These are phyloP conservation scores for Baronia brevicornis DNA, from an alignment of 2,888 invertebrate species.

Conservation along the genomic window DNA sequence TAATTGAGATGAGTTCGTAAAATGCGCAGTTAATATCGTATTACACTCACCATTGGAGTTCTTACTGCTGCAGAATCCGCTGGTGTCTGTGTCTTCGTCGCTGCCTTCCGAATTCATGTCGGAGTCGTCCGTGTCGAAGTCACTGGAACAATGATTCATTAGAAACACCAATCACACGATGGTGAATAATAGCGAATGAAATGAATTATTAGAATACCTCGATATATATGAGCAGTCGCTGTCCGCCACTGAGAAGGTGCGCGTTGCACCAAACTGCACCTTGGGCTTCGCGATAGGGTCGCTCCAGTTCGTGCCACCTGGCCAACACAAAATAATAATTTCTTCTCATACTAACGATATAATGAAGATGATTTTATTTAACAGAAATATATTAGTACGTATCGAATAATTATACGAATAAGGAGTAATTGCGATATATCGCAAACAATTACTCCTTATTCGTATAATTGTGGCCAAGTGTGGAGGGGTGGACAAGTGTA, in stretches of 20 bases:
- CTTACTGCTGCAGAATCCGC: slow-evolving; percentile 48
- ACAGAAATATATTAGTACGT: too few species aligned
- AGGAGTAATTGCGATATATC: too few species aligned
- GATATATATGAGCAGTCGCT: slow-evolving; percentile 66
- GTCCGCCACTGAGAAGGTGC: slow-evolving; percentile 57
- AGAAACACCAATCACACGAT: not conserved
- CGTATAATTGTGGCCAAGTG: too few species aligned
- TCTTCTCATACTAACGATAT: too few species aligned
- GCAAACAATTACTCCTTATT: too few species aligned
- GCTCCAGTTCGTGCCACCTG: slow-evolving; percentile 64
- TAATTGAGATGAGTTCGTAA: not conserved
- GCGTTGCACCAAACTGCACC: slow-evolving; percentile 30
- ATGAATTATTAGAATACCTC: too few species aligned
- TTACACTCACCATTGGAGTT: slow-evolving; percentile 38
- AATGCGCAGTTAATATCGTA: not conserved
- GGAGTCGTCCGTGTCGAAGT: slow-evolving; percentile 72
- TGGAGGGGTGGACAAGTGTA: too few species aligned
- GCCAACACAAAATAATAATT: not conserved
- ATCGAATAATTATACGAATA: too few species aligned
- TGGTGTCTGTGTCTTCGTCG: slow-evolving; percentile 52
- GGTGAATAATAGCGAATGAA: too few species aligned
- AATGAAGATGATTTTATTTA: too few species aligned
- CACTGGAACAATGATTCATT: slow-evolving; percentile 35
- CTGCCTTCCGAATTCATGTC: slow-evolving; percentile 60
- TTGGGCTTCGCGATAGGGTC: slow-evolving; percentile 50